phyloP scores from a whole-genome alignment of 2,113 vertebrate genomes.

The Puffinus mauretanicus region DNA sequence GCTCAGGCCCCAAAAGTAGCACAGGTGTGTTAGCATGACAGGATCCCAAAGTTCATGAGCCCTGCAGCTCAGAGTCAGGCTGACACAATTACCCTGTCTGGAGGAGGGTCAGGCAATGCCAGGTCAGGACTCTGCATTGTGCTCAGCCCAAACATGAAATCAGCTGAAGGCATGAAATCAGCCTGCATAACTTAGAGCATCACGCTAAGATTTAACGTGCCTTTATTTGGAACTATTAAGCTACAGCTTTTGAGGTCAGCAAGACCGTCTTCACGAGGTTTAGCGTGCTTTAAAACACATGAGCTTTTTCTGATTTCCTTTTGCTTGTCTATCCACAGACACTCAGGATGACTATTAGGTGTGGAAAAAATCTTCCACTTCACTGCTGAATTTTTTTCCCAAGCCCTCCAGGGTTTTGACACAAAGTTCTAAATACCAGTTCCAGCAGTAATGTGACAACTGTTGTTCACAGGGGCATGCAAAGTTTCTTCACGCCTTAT shows the following conservation, averaged over 20 bases:
- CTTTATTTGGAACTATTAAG: not conserved
- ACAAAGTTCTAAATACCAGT: not conserved
- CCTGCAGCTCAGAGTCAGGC: not conserved
- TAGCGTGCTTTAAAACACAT: not conserved
- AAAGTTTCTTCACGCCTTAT: not conserved
- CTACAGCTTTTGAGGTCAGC: not conserved
- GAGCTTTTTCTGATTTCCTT: not conserved
- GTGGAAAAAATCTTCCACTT: not conserved
- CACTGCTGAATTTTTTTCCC: not conserved
- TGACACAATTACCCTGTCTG: not conserved
- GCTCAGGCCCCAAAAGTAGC: not conserved
- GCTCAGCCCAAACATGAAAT: not conserved
- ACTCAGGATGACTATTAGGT: not conserved
- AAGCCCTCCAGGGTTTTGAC: not conserved
- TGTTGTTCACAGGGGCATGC: not conserved
- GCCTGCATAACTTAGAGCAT: not conserved
- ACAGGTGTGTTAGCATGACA: not conserved
- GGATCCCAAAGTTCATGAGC: not conserved
- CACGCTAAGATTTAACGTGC: not conserved
- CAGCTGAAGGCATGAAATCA: not conserved
- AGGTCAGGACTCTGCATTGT: not conserved
- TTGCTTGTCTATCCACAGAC: not conserved
- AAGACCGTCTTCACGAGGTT: not conserved
- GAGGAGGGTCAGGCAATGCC: not conserved
- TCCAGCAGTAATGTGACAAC: not conserved